Conservation (phyloP, 2,888 invertebrate species). For the Lasioglossum pauxillum region DNA sequence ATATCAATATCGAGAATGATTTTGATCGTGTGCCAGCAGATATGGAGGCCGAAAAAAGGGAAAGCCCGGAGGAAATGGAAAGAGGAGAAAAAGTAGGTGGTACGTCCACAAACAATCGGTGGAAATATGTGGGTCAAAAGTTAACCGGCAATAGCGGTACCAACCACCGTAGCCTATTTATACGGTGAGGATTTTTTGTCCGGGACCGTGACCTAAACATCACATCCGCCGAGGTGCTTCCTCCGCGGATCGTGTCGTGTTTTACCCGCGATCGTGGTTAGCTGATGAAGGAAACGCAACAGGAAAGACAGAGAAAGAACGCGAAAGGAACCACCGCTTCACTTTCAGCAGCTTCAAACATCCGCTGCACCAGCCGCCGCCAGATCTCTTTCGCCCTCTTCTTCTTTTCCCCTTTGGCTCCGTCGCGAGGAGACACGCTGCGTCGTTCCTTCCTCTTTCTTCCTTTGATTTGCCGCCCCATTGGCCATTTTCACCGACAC, state of each 20-base stretch:
- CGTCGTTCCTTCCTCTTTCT: constrained; percentile 16
- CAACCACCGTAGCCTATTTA: constrained; percentile 75
- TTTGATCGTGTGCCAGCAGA: too few relatives aligned
- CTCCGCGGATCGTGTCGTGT: constrained; percentile 60
- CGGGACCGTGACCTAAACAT: constrained; percentile 75
- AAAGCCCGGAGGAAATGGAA: neutral
- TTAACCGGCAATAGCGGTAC: constrained; percentile 51
- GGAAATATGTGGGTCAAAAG: constrained; percentile 64
- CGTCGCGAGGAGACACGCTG: constrained; percentile 54
- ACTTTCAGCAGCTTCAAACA: constrained; percentile 75
- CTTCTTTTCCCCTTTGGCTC: constrained; percentile 57
- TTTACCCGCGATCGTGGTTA: constrained; percentile 64
- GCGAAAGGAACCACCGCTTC: constrained; percentile 74
- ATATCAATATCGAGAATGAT: neutral
- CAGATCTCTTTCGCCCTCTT: constrained; percentile 60
- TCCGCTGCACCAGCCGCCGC: constrained; percentile 77
- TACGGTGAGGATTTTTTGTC: constrained; percentile 71
- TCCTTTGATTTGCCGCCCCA: constrained; percentile 13
- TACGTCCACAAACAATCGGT: constrained; percentile 58
- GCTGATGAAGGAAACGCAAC: constrained; percentile 56
- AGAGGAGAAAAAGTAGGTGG: neutral
- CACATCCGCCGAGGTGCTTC: constrained; percentile 78
- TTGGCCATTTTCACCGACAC: neutral
- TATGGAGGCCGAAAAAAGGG: neutral
- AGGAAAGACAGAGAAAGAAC: constrained; percentile 62